These are phyloP conservation scores for Catharus bicknelli DNA, from an alignment of 2,113 vertebrate genomes.

Conservation along the genomic window DNA sequence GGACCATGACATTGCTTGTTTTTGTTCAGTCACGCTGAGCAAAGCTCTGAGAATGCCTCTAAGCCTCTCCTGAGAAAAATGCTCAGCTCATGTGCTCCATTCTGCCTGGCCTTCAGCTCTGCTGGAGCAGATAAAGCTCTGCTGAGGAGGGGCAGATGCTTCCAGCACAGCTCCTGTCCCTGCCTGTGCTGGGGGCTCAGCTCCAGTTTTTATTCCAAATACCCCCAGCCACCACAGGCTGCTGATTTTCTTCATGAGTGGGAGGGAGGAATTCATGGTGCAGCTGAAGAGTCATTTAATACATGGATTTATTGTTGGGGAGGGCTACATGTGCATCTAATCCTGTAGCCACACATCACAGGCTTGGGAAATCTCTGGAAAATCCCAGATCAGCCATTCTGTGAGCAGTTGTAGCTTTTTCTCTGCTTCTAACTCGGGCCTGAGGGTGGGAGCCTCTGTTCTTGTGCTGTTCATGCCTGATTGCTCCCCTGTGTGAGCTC, in stretches of 20 bases:
- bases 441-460: not conserved
- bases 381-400: not conserved
- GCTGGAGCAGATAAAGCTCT: constrained; percentile 11
- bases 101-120: constrained; percentile 19
- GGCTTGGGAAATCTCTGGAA: not conserved
- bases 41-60: not conserved
- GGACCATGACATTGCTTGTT: constrained; percentile 50
- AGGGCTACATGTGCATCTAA: not conserved
- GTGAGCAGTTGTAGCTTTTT: not conserved
- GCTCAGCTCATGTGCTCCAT: not conserved
- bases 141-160: not conserved
- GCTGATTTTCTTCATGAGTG: not conserved
- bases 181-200: not conserved
- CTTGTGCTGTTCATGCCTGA: not conserved
- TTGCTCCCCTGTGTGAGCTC: not conserved
- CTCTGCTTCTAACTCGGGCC: not conserved
- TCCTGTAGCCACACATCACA: not conserved
- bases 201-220: not conserved
- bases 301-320: not conserved
- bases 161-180: not conserved
- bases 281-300: not conserved
- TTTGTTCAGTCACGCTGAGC: constrained; percentile 49
- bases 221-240: not conserved
- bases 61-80: constrained; percentile 25
- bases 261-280: not conserved